Conservation (phyloP, 2,888 invertebrate genomes). For the Fabriciana adippe region DNA sequence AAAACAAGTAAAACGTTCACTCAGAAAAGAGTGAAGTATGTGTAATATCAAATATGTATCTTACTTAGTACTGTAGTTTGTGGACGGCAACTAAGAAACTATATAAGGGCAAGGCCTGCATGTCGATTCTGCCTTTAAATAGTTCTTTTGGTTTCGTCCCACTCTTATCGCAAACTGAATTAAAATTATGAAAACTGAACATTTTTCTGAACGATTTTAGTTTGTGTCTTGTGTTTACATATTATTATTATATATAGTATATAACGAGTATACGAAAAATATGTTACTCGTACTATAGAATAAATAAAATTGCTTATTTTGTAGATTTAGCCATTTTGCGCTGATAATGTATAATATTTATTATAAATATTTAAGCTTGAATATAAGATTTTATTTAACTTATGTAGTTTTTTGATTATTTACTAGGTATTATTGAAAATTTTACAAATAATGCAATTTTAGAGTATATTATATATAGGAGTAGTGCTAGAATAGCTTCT, state of each 20-base stretch:
- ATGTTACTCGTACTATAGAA: too few relatives aligned
- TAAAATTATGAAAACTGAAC: not conserved
- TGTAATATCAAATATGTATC: not conserved
- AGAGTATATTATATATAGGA: constrained; percentile 1
- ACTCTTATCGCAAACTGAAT: not conserved
- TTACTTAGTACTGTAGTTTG: not conserved
- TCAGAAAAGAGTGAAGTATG: not conserved
- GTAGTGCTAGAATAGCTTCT: constrained; percentile 12
- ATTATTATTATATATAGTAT: too few relatives aligned
- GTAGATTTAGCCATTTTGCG: too few relatives aligned
- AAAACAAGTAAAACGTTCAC: too few relatives aligned
- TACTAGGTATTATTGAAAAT: not conserved
- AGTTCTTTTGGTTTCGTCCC: constrained; percentile 2
- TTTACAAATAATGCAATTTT: constrained; percentile 1
- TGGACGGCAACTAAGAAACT: constrained; percentile 8
- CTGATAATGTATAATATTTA: too few relatives aligned
- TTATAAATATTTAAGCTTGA: too few relatives aligned
- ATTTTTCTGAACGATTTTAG: too few relatives aligned
- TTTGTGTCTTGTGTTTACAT: too few relatives aligned
- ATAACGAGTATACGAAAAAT: too few relatives aligned
- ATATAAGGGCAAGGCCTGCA: constrained; percentile 9
- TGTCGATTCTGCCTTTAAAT: constrained; percentile 11
- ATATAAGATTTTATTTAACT: too few relatives aligned
- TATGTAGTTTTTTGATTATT: constrained; percentile 2
- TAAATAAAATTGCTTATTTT: too few relatives aligned